Percentiles rank a stretch among this genome's conserved stretches.
These are phyloP conservation scores for Speoplatyrhinus poulsoni DNA, from an alignment of 2,113 vertebrate species.

Conservation along the genomic window DNA sequence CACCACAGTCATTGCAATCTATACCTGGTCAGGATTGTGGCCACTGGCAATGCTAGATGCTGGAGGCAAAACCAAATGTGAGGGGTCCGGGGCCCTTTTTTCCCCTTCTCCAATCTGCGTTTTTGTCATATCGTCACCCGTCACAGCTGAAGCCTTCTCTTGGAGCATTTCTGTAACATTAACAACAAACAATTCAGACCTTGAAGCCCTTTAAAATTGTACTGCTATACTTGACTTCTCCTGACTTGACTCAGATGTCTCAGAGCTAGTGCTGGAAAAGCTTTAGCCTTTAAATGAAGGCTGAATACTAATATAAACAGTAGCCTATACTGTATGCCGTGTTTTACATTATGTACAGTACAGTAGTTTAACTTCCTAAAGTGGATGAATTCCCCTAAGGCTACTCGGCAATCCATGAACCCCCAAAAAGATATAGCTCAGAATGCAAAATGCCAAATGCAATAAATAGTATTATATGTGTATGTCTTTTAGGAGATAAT, in stretches of 20 bases:
- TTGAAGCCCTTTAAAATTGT: not conserved
- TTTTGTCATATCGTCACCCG: slow-evolving; percentile 85
- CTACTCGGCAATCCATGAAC: not conserved
- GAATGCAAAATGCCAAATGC: no score
- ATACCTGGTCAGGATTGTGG: slow-evolving; percentile 89
- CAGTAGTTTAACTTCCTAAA: not conserved
- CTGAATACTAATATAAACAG: not conserved
- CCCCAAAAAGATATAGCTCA: no score
- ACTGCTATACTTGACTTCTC: not conserved
- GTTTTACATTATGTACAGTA: not conserved
- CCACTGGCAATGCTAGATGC: slow-evolving; percentile 81
- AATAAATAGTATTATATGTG: no score
- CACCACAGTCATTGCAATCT: not conserved
- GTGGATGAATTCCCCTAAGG: not conserved
- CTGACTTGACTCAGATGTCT: slow-evolving; percentile 38
- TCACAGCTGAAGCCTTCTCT: slow-evolving; percentile 90
- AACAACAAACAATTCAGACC: slow-evolving; percentile 12
- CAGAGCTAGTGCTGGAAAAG: slow-evolving; percentile 15
- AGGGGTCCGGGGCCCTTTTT: slow-evolving; percentile 78
- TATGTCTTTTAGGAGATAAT: no score
- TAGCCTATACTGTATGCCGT: not conserved
- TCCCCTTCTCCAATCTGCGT: slow-evolving; percentile 76
- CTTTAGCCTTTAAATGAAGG: not conserved
- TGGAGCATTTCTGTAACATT: slow-evolving; percentile 91
- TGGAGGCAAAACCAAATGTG: slow-evolving; percentile 78